phyloP scores from a whole-genome alignment of 2,888 invertebrate genomes.

The Eubasilissa splendida region DNA sequence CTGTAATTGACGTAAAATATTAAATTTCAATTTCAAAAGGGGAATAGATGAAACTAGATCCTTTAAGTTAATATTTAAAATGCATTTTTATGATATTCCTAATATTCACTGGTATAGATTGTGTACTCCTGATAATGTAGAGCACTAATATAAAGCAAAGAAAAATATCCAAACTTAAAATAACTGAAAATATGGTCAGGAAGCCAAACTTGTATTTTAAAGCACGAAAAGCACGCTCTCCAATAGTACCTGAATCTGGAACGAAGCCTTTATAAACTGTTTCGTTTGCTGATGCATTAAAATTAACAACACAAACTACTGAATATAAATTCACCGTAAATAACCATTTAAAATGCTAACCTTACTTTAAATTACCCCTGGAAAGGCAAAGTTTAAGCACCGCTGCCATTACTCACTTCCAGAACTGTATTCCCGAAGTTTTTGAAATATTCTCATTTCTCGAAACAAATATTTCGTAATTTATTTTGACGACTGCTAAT shows the following conservation, averaged over 20 bases:
- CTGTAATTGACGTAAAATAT: no score
- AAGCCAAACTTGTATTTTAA: conserved; percentile 4
- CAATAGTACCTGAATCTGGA: conserved; percentile 9
- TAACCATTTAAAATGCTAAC: conserved; percentile 13
- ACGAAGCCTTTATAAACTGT: conserved; percentile 2
- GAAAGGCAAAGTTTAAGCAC: conserved; percentile 24
- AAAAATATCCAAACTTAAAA: background rate
- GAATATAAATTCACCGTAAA: conserved; percentile 8
- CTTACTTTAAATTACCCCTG: conserved; percentile 8
- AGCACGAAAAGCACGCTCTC: conserved; percentile 10
- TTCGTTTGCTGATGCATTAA: conserved; percentile 10
- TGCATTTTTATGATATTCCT: no score
- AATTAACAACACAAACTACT: conserved; percentile 1
- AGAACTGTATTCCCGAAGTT: no score
- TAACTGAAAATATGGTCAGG: conserved; percentile 9
- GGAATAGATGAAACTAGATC: no score
- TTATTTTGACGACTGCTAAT: no score
- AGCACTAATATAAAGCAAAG: background rate
- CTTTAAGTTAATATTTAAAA: no score
- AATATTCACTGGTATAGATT: no score
- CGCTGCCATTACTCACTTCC: background rate
- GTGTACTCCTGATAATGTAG: no score
- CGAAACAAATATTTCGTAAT: no score
- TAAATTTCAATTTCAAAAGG: no score
- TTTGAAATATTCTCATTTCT: no score